Conservation (phyloP, 2,797 vertebrate species). For the Myripristis jacobus region DNA sequence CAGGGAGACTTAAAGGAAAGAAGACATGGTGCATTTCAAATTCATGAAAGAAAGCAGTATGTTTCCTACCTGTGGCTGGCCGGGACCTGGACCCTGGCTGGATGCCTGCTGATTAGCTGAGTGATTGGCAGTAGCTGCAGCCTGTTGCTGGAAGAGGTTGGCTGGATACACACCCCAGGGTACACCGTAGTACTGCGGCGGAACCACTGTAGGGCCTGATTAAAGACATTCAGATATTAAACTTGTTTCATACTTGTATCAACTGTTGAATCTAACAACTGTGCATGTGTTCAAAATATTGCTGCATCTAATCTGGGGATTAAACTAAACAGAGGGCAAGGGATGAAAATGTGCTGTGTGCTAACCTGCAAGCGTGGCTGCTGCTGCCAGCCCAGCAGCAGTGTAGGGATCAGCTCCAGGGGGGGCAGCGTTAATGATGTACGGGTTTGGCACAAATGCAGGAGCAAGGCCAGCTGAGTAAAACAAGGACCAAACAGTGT, state of each 20-base stretch:
- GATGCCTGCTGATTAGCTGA: conserved; percentile 94
- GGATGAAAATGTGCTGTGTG: conserved; percentile 16
- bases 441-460: conserved; percentile 99
- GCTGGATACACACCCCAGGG: conserved; percentile 99
- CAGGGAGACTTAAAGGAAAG: no score
- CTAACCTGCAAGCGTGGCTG: conserved; percentile 94
- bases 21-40: no score
- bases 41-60: neutral
- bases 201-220: conserved; percentile 94
- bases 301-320: neutral
- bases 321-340: neutral
- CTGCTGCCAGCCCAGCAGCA: conserved; percentile 94
- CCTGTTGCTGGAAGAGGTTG: conserved; percentile 97
- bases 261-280: neutral
- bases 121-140: conserved; percentile 90
- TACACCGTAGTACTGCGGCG: conserved; percentile 97
- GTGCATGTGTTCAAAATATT: neutral
- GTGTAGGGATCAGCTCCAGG: conserved; percentile 97
- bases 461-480: conserved; percentile 92
- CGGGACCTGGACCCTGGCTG: conserved; percentile 88
- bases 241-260: neutral
- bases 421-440: conserved; percentile 96
- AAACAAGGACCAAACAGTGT: conserved; percentile 22
- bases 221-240: conserved; percentile 18
- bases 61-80: conserved; percentile 89